Evolutionary conservation across 1,140 invertebrate genomes (phyloP).

Genomic region (Agraylea sexmaculata): DNA sequence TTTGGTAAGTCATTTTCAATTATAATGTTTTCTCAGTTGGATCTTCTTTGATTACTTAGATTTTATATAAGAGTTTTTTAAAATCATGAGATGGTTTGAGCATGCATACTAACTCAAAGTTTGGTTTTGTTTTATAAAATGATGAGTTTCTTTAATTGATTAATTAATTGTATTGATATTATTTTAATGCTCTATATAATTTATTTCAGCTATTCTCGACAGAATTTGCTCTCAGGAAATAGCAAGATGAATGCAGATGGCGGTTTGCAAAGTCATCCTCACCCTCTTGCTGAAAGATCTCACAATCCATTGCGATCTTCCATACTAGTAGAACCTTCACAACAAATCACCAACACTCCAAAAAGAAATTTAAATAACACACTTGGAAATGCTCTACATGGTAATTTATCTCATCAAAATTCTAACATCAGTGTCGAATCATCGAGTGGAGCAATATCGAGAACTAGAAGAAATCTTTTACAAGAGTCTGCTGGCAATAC

Average conservation of each 20-base stretch:
- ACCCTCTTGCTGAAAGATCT: slow-evolving; percentile 35
- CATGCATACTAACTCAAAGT: no score
- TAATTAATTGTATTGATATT: not conserved
- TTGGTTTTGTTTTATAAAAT: no score
- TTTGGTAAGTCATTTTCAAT: no score
- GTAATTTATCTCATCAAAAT: slow-evolving; percentile 9
- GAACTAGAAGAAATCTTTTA: slow-evolving; percentile 26
- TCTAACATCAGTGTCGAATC: slow-evolving; percentile 19
- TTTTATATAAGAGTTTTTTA: no score
- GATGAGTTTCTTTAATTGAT: slow-evolving; percentile 1
- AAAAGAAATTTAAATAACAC: slow-evolving; percentile 29
- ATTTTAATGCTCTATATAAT: slow-evolving; percentile 4
- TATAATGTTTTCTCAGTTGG: no score
- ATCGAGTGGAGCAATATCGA: slow-evolving; percentile 16
- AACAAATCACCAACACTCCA: slow-evolving; percentile 29
- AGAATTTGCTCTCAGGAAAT: slow-evolving; percentile 67
- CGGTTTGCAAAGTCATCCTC: slow-evolving; percentile 26
- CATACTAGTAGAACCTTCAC: slow-evolving; percentile 25
- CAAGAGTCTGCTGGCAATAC: slow-evolving; percentile 32
- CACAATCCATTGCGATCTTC: slow-evolving; percentile 34
- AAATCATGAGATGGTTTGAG: no score
- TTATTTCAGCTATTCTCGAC: slow-evolving; percentile 63
- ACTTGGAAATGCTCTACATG: slow-evolving; percentile 8
- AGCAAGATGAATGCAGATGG: slow-evolving; percentile 51
- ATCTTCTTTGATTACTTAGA: no score